Base-by-base conservation (phyloP, 1,140 invertebrate species). In the Scylla paramamosain region DNA sequence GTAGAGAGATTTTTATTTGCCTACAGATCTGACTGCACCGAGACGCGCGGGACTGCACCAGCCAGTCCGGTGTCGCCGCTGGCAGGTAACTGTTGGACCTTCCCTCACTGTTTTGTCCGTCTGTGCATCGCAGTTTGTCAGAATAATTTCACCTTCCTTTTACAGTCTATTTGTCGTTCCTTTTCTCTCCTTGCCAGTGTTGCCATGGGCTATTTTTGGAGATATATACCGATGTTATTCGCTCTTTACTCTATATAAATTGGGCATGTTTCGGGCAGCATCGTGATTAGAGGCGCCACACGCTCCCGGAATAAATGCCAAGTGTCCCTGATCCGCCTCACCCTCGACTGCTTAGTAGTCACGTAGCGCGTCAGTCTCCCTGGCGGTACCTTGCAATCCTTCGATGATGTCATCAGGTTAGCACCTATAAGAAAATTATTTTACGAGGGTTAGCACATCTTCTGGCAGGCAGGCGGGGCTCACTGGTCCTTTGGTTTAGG, bases 371-470 rank as follows among this genome's bases (percentile, higher is more conserved):
- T n/a, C 67, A 59, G 67, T 77, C 67, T n/a, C 67, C 67, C 67
- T 77, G 67, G 67, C 67, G n/a, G 67, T 77, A 77, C 67, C 67
- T 77, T n/a, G 67, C 67, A 77, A 77, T 77, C 25, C 67, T 8
- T 77, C 67, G 20, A n/a, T 77, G 67, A 77, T 77, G 67, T 77
- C 67, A 77, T 77, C 67, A 77, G 67, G 67, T 77, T 77, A 25
- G 67, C 67, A 77, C 67, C 67, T 77, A 77, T 77, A 77, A 77
- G 67, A 77, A 77, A n/a, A n/a, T 77, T n/a, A n/a, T 77, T 77
- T 77, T 77, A 77, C 67, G 67, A 77, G 67, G 67, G 67, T 77
- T 77, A 77, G 25, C 67, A 77, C 67, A n/a, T 77, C 67, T 77
- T 20, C 25, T 25, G 67, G 20, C 67, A 25, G 67, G 67, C 12